Conservation (phyloP, 2,888 invertebrate species). For the Neoscelio sp. region DNA sequence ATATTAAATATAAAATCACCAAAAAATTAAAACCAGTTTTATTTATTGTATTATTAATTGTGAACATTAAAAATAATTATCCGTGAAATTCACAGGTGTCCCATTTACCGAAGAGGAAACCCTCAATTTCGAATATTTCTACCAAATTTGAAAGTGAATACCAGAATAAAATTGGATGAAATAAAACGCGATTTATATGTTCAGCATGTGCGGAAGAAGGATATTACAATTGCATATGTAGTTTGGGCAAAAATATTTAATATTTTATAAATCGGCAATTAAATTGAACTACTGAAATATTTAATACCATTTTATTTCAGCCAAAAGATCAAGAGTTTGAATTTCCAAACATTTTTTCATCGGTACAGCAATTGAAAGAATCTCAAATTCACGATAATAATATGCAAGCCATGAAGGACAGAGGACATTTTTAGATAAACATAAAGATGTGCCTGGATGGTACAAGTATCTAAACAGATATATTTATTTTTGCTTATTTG, state of each 20-base stretch:
- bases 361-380: constrained; percentile 82
- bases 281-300: constrained; percentile 68
- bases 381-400: constrained; percentile 86
- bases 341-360: constrained; percentile 90
- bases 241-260: constrained; percentile 91
- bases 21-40: not conserved
- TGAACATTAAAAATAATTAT: not conserved
- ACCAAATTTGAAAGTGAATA: constrained; percentile 94
- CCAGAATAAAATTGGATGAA: constrained; percentile 89
- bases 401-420: constrained; percentile 87
- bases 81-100: constrained; percentile 90
- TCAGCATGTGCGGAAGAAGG: constrained; percentile 82
- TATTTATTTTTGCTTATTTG: too few relatives aligned
- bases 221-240: constrained; percentile 91
- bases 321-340: constrained; percentile 89
- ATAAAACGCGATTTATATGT: constrained; percentile 82
- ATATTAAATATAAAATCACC: too few relatives aligned
- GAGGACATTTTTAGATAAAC: constrained; percentile 86
- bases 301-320: constrained; percentile 84
- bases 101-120: constrained; percentile 94
- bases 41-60: not conserved
- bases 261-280: too few relatives aligned
- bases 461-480: constrained; percentile 88
- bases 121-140: constrained; percentile 97
- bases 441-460: constrained; percentile 92